These are phyloP conservation scores for Glyptemys insculpta DNA, from an alignment of 2,797 vertebrate genomes.

Conservation along the genomic window DNA sequence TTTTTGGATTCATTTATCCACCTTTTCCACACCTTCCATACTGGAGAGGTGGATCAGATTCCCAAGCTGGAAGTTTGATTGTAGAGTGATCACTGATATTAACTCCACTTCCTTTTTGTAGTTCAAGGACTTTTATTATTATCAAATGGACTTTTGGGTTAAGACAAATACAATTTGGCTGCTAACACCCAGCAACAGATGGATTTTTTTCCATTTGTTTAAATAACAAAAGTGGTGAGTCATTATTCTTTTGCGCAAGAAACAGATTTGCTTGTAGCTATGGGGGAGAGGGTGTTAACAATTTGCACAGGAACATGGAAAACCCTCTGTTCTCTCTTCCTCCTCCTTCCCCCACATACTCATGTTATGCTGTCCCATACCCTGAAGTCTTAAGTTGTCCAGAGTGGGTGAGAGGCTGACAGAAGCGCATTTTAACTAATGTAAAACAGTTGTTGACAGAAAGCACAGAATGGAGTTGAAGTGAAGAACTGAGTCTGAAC, in stretches of 20 bases:
- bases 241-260: background rate
- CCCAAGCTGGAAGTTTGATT: background rate
- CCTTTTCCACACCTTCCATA: accelerated
- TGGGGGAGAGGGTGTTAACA: background rate
- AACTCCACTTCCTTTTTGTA: background rate
- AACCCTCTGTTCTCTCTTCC: background rate
- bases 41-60: background rate
- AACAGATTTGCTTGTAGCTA: background rate
- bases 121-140: background rate
- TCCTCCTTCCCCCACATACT: background rate
- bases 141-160: background rate
- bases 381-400: background rate
- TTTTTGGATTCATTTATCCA: background rate
- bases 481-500: background rate
- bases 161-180: background rate
- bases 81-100: background rate
- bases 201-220: background rate
- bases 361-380: accelerated
- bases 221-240: background rate
- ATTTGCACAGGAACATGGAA: background rate
- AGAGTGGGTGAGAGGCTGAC: background rate
- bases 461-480: background rate
- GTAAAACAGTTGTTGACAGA: background rate
- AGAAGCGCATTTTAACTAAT: background rate
- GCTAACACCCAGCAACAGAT: background rate